Evolutionary conservation across 2,113 vertebrate genomes (phyloP).

Genomic region (Eubucco bourcierii): DNA sequence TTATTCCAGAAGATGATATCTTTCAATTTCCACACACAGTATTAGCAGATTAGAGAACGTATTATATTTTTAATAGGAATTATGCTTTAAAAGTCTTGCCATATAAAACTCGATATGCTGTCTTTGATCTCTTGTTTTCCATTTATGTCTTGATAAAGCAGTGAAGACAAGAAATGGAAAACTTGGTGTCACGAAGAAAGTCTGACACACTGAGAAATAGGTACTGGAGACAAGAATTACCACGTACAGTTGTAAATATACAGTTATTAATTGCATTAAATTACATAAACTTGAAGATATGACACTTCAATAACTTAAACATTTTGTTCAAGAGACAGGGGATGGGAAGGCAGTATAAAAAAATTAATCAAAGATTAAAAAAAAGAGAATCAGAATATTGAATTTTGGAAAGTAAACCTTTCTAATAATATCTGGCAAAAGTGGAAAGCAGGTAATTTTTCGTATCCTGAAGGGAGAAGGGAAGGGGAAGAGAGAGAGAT

Average conservation of each 20-base stretch:
- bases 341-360: not conserved
- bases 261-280: not conserved
- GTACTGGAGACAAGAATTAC: not conserved
- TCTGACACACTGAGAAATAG: not conserved
- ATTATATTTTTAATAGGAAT: constrained; percentile 10
- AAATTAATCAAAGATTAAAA: not conserved
- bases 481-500: not conserved
- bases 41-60: constrained; percentile 4
- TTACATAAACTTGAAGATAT: not conserved
- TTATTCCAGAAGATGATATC: not conserved
- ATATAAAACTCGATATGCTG: not conserved
- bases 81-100: not conserved
- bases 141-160: not conserved
- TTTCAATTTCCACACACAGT: constrained; percentile 2
- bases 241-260: not conserved
- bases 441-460: not conserved
- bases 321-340: not conserved
- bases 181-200: not conserved
- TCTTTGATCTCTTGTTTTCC: constrained; percentile 1
- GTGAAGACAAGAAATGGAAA: not conserved
- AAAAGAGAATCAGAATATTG: fast-evolving
- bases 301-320: not conserved
- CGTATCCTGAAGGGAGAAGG: not conserved
- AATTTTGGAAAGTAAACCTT: not conserved
- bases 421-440: not conserved